These are phyloP conservation scores for Xylota sylvarum DNA, from an alignment of 2,888 invertebrate genomes.

Conservation along the genomic window DNA sequence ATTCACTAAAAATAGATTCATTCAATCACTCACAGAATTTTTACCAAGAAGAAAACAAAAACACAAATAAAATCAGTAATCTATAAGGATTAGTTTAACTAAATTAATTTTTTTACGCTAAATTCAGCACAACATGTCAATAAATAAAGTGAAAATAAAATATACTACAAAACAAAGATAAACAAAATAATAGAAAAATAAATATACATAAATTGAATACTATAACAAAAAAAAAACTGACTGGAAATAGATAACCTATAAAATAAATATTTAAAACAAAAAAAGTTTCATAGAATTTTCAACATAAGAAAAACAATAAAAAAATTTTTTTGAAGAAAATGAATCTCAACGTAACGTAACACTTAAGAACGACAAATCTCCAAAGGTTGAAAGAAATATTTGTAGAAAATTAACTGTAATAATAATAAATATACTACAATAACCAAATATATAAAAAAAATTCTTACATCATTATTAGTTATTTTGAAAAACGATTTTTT, in stretches of 20 bases:
- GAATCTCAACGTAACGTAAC: constrained; percentile 56
- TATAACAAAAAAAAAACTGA: constrained; percentile 49
- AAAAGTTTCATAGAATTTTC: constrained; percentile 62
- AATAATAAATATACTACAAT: constrained; percentile 52
- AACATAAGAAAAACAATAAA: constrained; percentile 44
- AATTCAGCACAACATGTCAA: constrained; percentile 70
- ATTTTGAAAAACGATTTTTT: constrained; percentile 52
- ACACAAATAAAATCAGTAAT: constrained; percentile 47
- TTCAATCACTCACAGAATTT: constrained; percentile 55
- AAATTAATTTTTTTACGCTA: constrained; percentile 73
- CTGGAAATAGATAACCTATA: constrained; percentile 64
- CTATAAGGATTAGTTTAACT: constrained; percentile 55
- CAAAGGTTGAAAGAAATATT: constrained; percentile 72
- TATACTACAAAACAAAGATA: constrained; percentile 20
- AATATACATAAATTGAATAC: constrained; percentile 23
- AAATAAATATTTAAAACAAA: constrained; percentile 35
- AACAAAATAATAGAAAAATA: constrained; percentile 26
- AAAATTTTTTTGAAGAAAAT: constrained; percentile 20
- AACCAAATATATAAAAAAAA: constrained; percentile 23
- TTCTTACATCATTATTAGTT: constrained; percentile 9
- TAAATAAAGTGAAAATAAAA: constrained; percentile 41
- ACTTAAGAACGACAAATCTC: constrained; percentile 68
- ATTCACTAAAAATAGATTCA: constrained; percentile 54
- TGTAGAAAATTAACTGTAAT: constrained; percentile 51
- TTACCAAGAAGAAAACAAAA: constrained; percentile 35